Base-by-base conservation (phyloP, 2,888 invertebrate species). In the Eristalinus aeneus region DNA sequence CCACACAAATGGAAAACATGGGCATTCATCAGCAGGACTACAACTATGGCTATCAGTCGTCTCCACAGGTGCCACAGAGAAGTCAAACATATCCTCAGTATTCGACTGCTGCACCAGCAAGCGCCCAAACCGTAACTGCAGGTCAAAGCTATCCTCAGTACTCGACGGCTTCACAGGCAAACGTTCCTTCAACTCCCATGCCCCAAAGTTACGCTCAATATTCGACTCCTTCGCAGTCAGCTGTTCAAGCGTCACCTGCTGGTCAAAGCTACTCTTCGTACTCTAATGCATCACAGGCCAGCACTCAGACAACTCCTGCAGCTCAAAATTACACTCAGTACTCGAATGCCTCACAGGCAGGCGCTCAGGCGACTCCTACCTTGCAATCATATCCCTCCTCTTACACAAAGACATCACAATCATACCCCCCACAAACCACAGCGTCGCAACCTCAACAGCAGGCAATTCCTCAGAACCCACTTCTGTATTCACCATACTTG, bases 1-100 rank as follows among this genome's bases (percentile, higher is more conserved):
- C 87, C 3, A 85, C 89, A 6, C 65, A 90, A 12, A 89, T 90
- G 88, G 88, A 88, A 5, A 90, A 89, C 22, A 89, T 90, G 88
- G 79, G 89, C 16, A 89, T 90, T 2, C 86, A 83, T 12, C 53
- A 89, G 69, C 91, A 88, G 12, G 75, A 71, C 12, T 68, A 71
- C 56, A 86, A 67, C 65, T 88, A 80, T 39, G 63, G 74, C 1
- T 75, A 76, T 22, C 65, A 68, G 5, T 54, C 65, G 16, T 1
- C 39, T 3, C 53, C 58, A 2, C 56, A 23, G 56, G 12, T 56
- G 56, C 3, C 56, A 23, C 54, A 65, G 46, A 61, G 39, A 10
- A 2, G 4, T 1, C 68, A 68, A 20, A 4, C 58, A 0, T 68
- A 77, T 63, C 36, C 67, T 16, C 72, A 73, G 34, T 74, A 81